A percentile compares a stretch with the other conserved stretches of the same genome.
Evolutionary conservation across 2,797 vertebrate species (phyloP).

Genomic region (Phrynocephalus guinanensis): DNA sequence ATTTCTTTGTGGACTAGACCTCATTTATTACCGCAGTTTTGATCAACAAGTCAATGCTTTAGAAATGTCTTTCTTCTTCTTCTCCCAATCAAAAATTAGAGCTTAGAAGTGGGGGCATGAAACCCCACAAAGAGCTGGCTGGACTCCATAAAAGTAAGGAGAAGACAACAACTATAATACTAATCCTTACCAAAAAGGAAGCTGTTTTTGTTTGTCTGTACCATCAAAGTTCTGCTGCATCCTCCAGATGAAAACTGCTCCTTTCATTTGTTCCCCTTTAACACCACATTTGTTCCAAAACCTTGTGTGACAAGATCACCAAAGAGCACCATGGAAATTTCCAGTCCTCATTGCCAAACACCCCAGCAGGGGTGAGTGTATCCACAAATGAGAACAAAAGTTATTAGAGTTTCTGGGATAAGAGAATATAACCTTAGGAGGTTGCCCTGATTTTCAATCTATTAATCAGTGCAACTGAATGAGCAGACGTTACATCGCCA

Average conservation of each 20-base stretch:
- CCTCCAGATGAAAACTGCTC: constrained; percentile 63
- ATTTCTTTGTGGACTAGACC: constrained; percentile 29
- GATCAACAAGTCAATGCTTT: constrained; percentile 62
- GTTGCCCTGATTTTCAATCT: accelerated
- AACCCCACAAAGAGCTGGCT: constrained; percentile 52
- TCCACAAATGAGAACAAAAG: constrained; percentile 7
- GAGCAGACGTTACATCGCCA: not conserved
- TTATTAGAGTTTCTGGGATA: too few species aligned
- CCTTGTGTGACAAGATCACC: constrained; percentile 53
- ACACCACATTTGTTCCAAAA: constrained; percentile 58
- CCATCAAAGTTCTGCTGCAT: constrained; percentile 52
- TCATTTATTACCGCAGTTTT: constrained; percentile 14
- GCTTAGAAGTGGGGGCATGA: constrained; percentile 44
- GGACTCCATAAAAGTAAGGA: constrained; percentile 43
- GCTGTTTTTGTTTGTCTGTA: constrained; percentile 52
- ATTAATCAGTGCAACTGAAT: not conserved
- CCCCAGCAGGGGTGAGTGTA: not conserved
- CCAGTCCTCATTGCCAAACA: not conserved
- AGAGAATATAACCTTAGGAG: not conserved
- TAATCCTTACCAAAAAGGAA: constrained; percentile 61
- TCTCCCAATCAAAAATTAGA: constrained; percentile 44
- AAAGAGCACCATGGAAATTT: constrained; percentile 34
- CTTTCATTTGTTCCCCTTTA: constrained; percentile 57
- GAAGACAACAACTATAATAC: constrained; percentile 12
- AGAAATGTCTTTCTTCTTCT: not conserved